Base-by-base conservation (phyloP, 2,888 invertebrate species). In the Pasiphila rectangulata region DNA sequence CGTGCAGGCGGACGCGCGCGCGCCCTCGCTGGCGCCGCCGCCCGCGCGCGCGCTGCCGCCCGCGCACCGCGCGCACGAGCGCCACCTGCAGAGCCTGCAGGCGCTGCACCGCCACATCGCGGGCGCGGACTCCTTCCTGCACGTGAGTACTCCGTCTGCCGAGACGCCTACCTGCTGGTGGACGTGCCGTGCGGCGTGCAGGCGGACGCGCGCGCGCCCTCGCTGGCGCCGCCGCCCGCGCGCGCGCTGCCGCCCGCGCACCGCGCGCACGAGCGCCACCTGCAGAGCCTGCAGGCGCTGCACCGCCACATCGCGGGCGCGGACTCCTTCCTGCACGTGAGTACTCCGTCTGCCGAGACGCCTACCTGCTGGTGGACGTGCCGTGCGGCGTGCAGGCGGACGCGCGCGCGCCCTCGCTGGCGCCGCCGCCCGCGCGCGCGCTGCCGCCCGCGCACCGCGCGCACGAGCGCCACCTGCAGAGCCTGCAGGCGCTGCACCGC, bases 101-200 rank as follows among this genome's bases (percentile, higher is more conserved):
- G 79, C 82, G 65, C 74, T 86, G 68, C 79, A 82, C 69, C 57
- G 63, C 24, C 79, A 82, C 63, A 43, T 84, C 44, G 47, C 59
- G 59, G 54, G 59, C 49, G 48, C 72, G 35, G 51, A 47, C 25
- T 92, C 93, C 32, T 96, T 96, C 75, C 90, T 96, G 7, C 74
- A 76, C 57, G 50, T 49, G 25, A 49, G 49, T 44, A 9, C 9
- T 1, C 2, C 24, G 9, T 2, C 4, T 3, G n/a, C 1, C 24
- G 1, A 9, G 24, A 6, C 7, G 4, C 6, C 21, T 2, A 21
- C 4, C 21, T 21, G 21, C 4, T 21, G 21, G 12, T 25, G 5
- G 98, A 99, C 90, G 95, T 99, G 69, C 98, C 99, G 59, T 75
- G 76, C 69, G 96, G 96, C 59, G 97, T 98, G 41, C n/a, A n/a